Percentiles rank a stretch among this genome's conserved stretches.
Evolutionary conservation across 2,888 invertebrate species (phyloP).

Genomic region (Pharmacophagus antenor): DNA sequence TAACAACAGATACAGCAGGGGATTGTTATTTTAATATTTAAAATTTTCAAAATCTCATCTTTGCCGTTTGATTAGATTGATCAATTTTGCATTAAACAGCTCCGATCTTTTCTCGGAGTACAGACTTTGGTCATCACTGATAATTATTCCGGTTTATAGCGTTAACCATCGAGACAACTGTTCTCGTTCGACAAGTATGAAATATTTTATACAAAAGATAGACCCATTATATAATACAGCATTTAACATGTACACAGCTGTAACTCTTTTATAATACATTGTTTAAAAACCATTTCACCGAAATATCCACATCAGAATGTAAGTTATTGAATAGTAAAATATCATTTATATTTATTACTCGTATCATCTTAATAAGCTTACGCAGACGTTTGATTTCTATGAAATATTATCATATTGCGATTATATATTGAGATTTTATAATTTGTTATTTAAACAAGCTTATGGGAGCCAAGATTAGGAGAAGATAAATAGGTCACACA

Average conservation of each 20-base stretch:
- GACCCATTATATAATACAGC: neutral
- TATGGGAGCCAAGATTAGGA: too few relatives aligned
- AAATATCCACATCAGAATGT: neutral
- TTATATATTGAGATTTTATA: neutral
- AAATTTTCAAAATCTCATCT: too few relatives aligned
- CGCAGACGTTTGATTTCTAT: neutral
- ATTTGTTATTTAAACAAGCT: too few relatives aligned
- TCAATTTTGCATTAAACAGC: too few relatives aligned
- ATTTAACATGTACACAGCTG: slow-evolving; percentile 11
- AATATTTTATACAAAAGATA: neutral
- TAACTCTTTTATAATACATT: neutral
- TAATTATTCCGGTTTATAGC: too few relatives aligned
- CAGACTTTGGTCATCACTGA: too few relatives aligned
- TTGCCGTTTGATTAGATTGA: too few relatives aligned
- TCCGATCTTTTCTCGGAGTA: too few relatives aligned
- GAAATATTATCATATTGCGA: neutral
- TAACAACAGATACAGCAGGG: too few relatives aligned
- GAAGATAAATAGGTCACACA: too few relatives aligned
- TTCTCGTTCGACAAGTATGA: neutral
- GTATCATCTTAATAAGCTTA: slow-evolving; percentile 5
- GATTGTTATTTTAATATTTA: too few relatives aligned
- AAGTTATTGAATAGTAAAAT: slow-evolving; percentile 5
- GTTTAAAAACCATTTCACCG: slow-evolving; percentile 2
- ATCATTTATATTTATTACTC: neutral
- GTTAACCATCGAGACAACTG: too few relatives aligned